Evolutionary conservation across 2,113 vertebrate species (phyloP).

Genomic region (Poeciliopsis occidentalis): DNA sequence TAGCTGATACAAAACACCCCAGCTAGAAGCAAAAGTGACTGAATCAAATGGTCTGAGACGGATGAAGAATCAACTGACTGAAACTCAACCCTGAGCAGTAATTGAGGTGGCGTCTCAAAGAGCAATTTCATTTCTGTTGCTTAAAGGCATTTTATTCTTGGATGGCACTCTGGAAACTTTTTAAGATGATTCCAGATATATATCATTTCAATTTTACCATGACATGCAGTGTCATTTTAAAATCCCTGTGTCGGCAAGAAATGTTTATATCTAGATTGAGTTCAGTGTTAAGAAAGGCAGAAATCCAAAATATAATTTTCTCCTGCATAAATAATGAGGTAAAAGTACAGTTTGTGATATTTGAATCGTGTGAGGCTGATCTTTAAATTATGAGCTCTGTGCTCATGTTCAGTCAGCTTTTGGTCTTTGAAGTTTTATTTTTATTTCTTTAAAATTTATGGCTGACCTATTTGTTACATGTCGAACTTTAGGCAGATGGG

Average conservation of each 20-base stretch:
- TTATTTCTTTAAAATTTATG: neutral
- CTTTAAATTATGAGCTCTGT: neutral
- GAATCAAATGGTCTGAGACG: slow-evolving; percentile 12
- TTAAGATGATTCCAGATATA: slow-evolving; percentile 27
- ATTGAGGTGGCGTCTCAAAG: slow-evolving; percentile 32
- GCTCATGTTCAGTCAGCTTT: neutral
- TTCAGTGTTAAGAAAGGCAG: neutral
- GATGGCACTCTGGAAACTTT: slow-evolving; percentile 45
- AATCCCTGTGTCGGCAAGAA: neutral
- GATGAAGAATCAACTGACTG: neutral
- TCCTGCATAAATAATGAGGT: neutral
- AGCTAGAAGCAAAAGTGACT: slow-evolving; percentile 30
- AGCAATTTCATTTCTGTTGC: slow-evolving; percentile 31
- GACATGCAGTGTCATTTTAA: slow-evolving; percentile 3
- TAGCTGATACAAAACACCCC: slow-evolving; percentile 33
- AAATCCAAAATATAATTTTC: neutral
- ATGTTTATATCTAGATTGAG: slow-evolving; percentile 4
- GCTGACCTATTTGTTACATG: neutral
- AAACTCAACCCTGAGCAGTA: slow-evolving; percentile 21
- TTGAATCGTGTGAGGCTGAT: neutral
- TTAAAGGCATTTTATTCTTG: slow-evolving; percentile 24
- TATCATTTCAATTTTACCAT: slow-evolving; percentile 13
- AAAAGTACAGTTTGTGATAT: neutral
- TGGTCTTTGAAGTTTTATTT: neutral
- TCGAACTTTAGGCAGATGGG: neutral